phyloP scores from a whole-genome alignment of 2,888 invertebrate genomes.

The Epiblema foenella region DNA sequence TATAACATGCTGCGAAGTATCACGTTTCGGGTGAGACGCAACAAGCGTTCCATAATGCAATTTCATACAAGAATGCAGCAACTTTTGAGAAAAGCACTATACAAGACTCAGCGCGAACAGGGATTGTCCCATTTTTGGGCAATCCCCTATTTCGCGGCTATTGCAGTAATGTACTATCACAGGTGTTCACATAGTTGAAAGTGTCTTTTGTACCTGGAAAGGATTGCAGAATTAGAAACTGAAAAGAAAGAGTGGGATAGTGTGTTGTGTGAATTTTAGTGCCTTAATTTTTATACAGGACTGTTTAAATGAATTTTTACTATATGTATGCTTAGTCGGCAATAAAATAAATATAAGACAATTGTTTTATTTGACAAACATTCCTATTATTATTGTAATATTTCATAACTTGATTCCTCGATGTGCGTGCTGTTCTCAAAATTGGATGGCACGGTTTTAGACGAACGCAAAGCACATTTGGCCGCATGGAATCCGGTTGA shows the following conservation, averaged over 20 bases:
- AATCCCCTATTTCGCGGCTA: no score
- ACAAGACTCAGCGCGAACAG: no score
- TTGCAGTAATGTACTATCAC: background rate
- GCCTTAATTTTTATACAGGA: constrained; percentile 15
- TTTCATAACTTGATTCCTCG: constrained; percentile 34
- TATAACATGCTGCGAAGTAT: no score
- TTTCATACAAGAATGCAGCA: no score
- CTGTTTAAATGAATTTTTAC: constrained; percentile 22
- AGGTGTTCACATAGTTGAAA: background rate
- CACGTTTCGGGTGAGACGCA: no score
- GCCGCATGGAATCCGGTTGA: constrained; percentile 87
- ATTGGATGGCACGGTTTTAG: constrained; percentile 84
- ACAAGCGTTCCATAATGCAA: no score
- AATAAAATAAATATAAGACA: constrained; percentile 21
- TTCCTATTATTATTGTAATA: constrained; percentile 1
- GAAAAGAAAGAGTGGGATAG: background rate
- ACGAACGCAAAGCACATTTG: constrained; percentile 82
- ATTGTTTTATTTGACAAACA: constrained; percentile 6
- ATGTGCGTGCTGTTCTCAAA: constrained; percentile 49
- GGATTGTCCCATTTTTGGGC: no score
- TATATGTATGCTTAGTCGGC: constrained; percentile 2
- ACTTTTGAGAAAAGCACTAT: no score
- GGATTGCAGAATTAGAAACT: background rate
- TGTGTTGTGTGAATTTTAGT: constrained; percentile 14
- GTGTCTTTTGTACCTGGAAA: background rate